Base-by-base conservation (phyloP, 2,888 invertebrate species). In the Sinohyriopsis cumingii region DNA sequence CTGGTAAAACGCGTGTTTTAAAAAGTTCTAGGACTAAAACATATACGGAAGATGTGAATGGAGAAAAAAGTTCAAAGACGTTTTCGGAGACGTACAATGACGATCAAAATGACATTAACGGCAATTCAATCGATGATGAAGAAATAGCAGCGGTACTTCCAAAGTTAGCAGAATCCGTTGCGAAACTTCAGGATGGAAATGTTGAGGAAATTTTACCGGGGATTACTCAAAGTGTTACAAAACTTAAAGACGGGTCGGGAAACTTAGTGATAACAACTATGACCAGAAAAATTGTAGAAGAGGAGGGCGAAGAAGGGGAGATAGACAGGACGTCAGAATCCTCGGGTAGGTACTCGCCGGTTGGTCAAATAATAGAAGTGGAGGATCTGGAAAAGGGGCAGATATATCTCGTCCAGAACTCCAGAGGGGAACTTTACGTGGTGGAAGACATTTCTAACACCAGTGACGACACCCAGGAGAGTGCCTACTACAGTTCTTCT, bases 371-470 rank as follows among this genome's bases (percentile, higher is more conserved):
- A 45, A 59, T 77, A 55, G 70, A 75, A 65, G 75, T 75, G 20
- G 76, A 74, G 28, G 76, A 79, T 61, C 33, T 76, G 20, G 78
- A 77, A 65, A 75, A 75, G 12, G 73, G 78, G 59, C 73, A 75
- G 59, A 67, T 78, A 55, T 78, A 73, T 59, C 67, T 81, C 19
- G 82, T 83, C 2, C 79, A 80, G 64, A 82, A 81, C 59, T 79
- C 79, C n/a, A 82, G 77, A 59, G 83, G 83, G 1, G 78, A 81
- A 68, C 59, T 80, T 18, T 83, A 80, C 63, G 78, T 81, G 69
- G 81, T 83, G n/a, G 82, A 83, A 60, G 82, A 83, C 70, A 71
- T 83, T 18, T 12, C 45, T 3, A 45, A 45, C 45, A 82, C 81
- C 1, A 77, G 71, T 59, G 75, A 77, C 28, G 80, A 80, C 61